phyloP scores from a whole-genome alignment of 53 echinoderm and acorn worm genomes.

The Paracentrotus lividus region DNA sequence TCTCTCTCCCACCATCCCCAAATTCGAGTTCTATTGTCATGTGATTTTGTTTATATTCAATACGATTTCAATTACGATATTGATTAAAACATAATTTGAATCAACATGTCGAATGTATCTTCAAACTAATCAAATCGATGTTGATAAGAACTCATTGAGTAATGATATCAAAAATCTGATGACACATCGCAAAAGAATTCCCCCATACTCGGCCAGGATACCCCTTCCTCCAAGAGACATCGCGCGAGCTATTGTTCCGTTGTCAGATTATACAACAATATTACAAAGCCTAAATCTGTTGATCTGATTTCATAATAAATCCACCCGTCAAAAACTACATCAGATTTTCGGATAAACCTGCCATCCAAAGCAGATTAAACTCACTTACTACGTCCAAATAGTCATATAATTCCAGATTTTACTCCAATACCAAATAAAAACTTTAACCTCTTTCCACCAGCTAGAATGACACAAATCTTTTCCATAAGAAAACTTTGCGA shows the following conservation, averaged over 20 bases:
- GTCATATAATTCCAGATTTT: neutral
- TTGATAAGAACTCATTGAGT: neutral
- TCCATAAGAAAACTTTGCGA: neutral
- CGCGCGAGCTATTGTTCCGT: neutral
- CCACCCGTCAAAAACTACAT: neutral
- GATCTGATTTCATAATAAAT: neutral
- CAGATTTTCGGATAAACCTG: neutral
- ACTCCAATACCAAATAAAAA: neutral
- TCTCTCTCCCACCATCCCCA: neutral
- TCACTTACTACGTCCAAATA: neutral
- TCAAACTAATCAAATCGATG: neutral
- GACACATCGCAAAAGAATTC: constrained; percentile 1
- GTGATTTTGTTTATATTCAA: no score
- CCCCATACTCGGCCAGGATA: neutral
- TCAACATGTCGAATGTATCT: no score
- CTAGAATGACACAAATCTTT: no score
- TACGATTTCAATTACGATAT: no score
- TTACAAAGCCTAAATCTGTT: neutral
- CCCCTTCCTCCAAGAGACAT: neutral
- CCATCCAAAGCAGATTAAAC: neutral
- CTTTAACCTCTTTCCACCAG: neutral
- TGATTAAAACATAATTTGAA: no score
- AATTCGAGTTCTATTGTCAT: no score
- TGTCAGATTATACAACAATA: neutral
- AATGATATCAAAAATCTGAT: neutral